Evolutionary conservation across 2,797 vertebrate species (phyloP).

Genomic region (Yasuhikotakia modesta): DNA sequence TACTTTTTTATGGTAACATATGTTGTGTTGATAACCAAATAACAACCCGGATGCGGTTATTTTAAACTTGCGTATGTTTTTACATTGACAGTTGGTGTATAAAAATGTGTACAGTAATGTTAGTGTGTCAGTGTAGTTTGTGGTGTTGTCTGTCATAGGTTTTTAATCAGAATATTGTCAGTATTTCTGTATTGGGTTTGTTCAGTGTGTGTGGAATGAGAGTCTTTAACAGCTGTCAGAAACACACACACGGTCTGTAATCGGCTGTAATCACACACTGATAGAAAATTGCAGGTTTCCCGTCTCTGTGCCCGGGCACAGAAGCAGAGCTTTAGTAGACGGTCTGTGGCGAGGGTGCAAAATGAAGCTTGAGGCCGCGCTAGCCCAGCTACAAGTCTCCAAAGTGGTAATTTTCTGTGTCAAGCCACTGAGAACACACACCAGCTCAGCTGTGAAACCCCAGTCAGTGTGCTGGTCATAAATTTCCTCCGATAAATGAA

Average conservation of each 20-base stretch:
- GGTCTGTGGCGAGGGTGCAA: slow-evolving; percentile 52
- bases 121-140: too few relatives aligned
- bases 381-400: slow-evolving; percentile 62
- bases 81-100: too few relatives aligned
- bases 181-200: slow-evolving; percentile 3
- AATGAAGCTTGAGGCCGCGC: slow-evolving; percentile 48
- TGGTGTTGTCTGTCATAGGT: too few relatives aligned
- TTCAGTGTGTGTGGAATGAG: slow-evolving; percentile 10
- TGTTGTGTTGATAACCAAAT: too few relatives aligned
- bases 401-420: slow-evolving; percentile 57
- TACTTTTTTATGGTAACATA: too few relatives aligned
- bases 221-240: slow-evolving; percentile 57
- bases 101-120: too few relatives aligned
- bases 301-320: slow-evolving; percentile 16
- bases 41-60: too few relatives aligned
- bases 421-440: slow-evolving; percentile 55
- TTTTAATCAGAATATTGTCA: neutral
- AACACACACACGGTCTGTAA: slow-evolving; percentile 63
- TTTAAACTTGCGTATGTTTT: too few relatives aligned
- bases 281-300: slow-evolving; percentile 64
- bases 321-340: slow-evolving; percentile 8
- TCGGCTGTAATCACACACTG: slow-evolving; percentile 52
- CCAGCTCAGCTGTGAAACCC: slow-evolving; percentile 69
- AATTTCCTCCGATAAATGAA: slow-evolving; percentile 58
- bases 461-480: slow-evolving; percentile 69